phyloP scores from a whole-genome alignment of 2,113 vertebrate species.

The Ophthalmotilapia sp. region DNA sequence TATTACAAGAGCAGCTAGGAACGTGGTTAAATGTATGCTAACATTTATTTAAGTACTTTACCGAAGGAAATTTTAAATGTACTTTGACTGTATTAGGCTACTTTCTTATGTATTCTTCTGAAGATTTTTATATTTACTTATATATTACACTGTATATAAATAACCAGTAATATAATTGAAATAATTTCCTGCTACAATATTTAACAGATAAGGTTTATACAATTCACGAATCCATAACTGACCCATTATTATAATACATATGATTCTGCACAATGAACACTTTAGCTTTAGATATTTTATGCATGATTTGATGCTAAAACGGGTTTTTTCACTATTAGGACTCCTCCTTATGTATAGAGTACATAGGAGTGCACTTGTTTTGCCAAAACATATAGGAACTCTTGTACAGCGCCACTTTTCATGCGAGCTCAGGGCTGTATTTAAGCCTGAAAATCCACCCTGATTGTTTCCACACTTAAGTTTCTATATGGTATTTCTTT shows the following conservation, averaged over 20 bases:
- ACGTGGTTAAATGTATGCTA: not conserved
- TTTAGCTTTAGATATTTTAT: not conserved
- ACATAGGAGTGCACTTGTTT: not conserved
- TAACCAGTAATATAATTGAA: not conserved
- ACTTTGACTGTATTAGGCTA: not conserved
- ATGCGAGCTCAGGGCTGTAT: not conserved
- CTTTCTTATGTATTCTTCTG: not conserved
- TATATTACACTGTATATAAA: not conserved
- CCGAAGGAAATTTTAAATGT: not conserved
- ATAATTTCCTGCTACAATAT: not conserved
- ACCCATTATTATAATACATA: not conserved
- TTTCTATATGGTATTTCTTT: not conserved
- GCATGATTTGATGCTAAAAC: not conserved
- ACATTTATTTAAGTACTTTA: not conserved
- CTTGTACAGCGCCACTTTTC: not conserved
- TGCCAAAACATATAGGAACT: not conserved
- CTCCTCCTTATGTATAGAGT: not conserved
- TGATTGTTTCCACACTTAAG: not conserved
- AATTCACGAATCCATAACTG: not conserved
- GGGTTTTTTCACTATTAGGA: not conserved
- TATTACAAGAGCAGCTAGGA: not conserved
- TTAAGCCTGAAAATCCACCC: not conserved
- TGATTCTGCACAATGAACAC: not conserved
- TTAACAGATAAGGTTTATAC: rapidly evolving
- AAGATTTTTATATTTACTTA: not conserved